phyloP scores from a whole-genome alignment of 2,113 vertebrate species.

The Anhinga rufa region DNA sequence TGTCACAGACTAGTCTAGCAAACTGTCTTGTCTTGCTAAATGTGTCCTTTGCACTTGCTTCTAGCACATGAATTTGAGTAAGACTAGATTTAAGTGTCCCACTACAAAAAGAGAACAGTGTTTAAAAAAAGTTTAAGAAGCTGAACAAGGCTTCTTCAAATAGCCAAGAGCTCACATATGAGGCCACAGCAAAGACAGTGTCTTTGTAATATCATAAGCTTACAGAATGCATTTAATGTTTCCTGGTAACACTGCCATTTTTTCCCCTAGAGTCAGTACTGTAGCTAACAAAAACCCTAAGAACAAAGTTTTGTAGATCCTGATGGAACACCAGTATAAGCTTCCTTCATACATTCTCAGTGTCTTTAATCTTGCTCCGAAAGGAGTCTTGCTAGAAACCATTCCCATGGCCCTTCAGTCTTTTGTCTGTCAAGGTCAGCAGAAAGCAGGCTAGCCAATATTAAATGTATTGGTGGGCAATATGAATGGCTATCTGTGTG shows the following conservation, averaged over 20 bases:
- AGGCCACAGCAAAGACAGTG: background rate
- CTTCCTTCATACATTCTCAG: background rate
- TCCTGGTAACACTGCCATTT: background rate
- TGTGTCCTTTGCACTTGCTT: background rate
- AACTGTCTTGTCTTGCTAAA: background rate
- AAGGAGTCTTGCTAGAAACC: background rate
- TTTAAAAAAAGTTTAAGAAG: background rate
- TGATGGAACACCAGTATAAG: background rate
- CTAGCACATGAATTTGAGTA: background rate
- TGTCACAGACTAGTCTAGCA: background rate
- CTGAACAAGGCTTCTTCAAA: background rate
- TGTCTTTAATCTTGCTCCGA: background rate
- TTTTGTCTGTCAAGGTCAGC: background rate
- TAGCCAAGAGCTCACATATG: background rate
- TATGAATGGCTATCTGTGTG: fast-evolving
- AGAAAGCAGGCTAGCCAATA: background rate
- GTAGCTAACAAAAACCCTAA: background rate
- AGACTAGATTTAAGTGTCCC: background rate
- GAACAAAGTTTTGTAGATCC: background rate
- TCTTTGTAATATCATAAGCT: background rate
- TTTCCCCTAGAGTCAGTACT: background rate
- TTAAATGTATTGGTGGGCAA: fast-evolving
- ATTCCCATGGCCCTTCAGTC: background rate
- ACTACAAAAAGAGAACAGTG: background rate
- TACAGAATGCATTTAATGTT: background rate